Percentiles rank a stretch among this genome's conserved stretches.
phyloP scores from a whole-genome alignment of 2,888 invertebrate species.

The Microctonus hyperodae region DNA sequence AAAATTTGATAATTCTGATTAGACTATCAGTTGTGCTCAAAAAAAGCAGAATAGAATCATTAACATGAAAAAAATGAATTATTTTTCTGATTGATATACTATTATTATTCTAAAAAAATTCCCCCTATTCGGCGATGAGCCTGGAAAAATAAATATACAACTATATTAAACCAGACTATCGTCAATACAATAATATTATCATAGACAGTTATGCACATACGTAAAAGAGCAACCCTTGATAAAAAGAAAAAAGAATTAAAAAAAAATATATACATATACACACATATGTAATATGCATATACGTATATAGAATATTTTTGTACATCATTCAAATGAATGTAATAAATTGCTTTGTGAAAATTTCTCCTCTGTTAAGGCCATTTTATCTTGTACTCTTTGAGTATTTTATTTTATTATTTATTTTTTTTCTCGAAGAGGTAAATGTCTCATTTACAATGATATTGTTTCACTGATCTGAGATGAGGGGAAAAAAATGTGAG shows the following conservation, averaged over 20 bases:
- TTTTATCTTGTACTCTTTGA: slow-evolving; percentile 29
- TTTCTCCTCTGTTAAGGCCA: slow-evolving; percentile 25
- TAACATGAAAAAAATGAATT: background rate
- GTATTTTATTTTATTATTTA: slow-evolving; percentile 7
- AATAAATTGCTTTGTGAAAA: background rate
- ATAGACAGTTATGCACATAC: slow-evolving; percentile 11
- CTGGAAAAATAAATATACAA: background rate
- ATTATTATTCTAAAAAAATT: background rate
- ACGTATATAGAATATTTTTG: slow-evolving; percentile 12
- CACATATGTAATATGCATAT: background rate
- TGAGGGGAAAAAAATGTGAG: background rate
- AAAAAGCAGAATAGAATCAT: background rate
- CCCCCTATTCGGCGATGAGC: background rate
- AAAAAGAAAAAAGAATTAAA: background rate
- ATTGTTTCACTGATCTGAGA: slow-evolving; percentile 1
- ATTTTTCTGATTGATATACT: background rate
- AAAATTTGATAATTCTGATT: too few species aligned
- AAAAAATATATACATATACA: background rate
- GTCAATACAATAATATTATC: background rate
- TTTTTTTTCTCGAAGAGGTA: background rate
- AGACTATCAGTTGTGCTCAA: background rate
- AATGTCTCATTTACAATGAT: slow-evolving; percentile 20
- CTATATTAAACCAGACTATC: background rate
- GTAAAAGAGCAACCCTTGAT: background rate
- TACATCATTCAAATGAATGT: slow-evolving; percentile 3